Conservation (phyloP, 2,888 invertebrate genomes). For the Trissoscelio sp. region DNA sequence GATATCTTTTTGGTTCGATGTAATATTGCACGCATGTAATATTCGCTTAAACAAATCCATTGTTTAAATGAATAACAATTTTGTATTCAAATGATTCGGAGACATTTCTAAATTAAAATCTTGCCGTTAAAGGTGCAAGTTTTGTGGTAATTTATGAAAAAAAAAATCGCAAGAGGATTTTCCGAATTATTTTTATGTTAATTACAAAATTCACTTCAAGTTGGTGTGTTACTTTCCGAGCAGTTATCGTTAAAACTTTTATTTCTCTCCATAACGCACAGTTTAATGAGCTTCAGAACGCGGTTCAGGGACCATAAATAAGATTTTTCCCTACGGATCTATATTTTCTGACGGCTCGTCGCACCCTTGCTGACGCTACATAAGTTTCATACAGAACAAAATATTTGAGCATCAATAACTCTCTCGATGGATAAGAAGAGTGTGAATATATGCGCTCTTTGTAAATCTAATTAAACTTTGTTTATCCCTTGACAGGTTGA, state of each 20-base stretch:
- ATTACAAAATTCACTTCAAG: constrained; percentile 30
- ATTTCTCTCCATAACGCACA: constrained; percentile 38
- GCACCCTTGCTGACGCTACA: constrained; percentile 59
- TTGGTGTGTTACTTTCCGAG: constrained; percentile 16
- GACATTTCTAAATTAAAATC: too few species aligned
- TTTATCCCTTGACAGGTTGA: constrained; percentile 51
- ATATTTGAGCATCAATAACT: constrained; percentile 62
- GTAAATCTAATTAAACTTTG: constrained; percentile 62
- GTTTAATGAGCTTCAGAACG: constrained; percentile 53
- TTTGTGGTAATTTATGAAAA: neutral
- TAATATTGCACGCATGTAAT: neutral
- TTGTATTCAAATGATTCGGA: too few species aligned
- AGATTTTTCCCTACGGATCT: constrained; percentile 60
- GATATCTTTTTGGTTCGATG: constrained; percentile 17
- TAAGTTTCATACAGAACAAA: constrained; percentile 61
- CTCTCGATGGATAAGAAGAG: constrained; percentile 20
- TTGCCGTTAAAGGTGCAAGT: too few species aligned
- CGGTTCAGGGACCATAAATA: constrained; percentile 51
- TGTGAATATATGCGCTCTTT: constrained; percentile 47
- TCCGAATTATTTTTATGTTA: constrained; percentile 33
- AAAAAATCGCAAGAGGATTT: neutral
- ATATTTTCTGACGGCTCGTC: constrained; percentile 61
- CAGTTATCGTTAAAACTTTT: constrained; percentile 48
- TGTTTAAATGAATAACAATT: too few species aligned
- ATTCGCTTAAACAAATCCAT: neutral